Percentiles rank a stretch among this genome's conserved stretches.
phyloP scores from a whole-genome alignment of 2,113 vertebrate species.

The Sigmodon hispidus region DNA sequence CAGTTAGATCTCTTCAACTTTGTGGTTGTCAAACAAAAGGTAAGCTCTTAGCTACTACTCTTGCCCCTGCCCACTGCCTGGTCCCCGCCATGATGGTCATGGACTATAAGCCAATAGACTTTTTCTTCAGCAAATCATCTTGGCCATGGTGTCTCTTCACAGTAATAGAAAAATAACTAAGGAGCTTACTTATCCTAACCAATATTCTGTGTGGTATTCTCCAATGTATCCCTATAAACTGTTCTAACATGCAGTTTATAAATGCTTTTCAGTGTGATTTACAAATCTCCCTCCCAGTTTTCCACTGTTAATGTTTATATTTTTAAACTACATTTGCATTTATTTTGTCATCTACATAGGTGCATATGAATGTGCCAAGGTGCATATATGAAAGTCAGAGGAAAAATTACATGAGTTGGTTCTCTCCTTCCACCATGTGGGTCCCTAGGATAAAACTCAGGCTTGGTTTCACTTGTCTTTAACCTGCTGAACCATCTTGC shows the following conservation, averaged over 20 bases:
- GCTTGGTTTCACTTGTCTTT: not conserved
- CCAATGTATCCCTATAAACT: constrained; percentile 19
- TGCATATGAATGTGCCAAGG: not conserved
- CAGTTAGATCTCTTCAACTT: not conserved
- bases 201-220: constrained; percentile 12
- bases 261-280: constrained; percentile 27
- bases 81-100: not conserved
- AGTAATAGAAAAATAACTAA: not conserved
- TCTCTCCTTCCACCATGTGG: not conserved
- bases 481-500: not conserved
- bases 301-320: not conserved
- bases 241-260: not conserved
- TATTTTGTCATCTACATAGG: not conserved
- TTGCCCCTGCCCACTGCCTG: not conserved
- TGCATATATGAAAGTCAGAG: not conserved
- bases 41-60: not conserved
- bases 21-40: not conserved
- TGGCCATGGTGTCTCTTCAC: not conserved
- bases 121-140: not conserved
- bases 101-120: not conserved
- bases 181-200: not conserved
- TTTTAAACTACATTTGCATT: not conserved
- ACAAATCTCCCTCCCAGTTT: not conserved
- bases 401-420: not conserved
- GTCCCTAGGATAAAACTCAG: not conserved